Evolutionary conservation across 2,113 vertebrate species (phyloP).

Genomic region (Rostratula benghalensis): DNA sequence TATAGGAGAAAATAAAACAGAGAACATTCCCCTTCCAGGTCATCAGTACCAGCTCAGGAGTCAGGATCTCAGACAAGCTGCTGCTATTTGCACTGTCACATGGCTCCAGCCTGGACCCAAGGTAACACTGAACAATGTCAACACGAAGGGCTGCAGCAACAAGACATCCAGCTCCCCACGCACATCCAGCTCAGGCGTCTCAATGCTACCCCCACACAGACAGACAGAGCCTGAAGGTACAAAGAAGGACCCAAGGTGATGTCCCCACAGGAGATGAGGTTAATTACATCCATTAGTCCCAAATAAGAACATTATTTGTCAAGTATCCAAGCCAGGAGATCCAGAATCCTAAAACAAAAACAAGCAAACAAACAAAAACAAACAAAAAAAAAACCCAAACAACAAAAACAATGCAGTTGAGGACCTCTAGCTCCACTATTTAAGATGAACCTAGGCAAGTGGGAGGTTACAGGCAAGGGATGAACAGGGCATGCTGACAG

Average conservation of each 20-base stretch:
- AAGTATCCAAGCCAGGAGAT: not conserved
- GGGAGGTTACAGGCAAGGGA: not conserved
- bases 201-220: not conserved
- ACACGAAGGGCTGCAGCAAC: not conserved
- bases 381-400: too few relatives aligned
- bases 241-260: not conserved
- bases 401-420: not conserved
- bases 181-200: not conserved
- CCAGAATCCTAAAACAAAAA: not conserved
- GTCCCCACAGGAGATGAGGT: not conserved
- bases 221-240: not conserved
- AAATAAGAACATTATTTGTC: not conserved
- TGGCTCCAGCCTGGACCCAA: not conserved
- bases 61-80: not conserved
- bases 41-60: not conserved
- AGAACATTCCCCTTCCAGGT: not conserved
- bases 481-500: fast-evolving
- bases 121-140: fast-evolving
- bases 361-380: too few relatives aligned
- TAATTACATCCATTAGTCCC: not conserved
- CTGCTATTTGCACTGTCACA: not conserved
- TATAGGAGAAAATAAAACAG: not conserved
- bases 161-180: not conserved
- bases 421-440: not conserved
- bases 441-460: not conserved